Base-by-base conservation (phyloP, 2,797 vertebrate genomes). In the Arremon aurantiirostris region DNA sequence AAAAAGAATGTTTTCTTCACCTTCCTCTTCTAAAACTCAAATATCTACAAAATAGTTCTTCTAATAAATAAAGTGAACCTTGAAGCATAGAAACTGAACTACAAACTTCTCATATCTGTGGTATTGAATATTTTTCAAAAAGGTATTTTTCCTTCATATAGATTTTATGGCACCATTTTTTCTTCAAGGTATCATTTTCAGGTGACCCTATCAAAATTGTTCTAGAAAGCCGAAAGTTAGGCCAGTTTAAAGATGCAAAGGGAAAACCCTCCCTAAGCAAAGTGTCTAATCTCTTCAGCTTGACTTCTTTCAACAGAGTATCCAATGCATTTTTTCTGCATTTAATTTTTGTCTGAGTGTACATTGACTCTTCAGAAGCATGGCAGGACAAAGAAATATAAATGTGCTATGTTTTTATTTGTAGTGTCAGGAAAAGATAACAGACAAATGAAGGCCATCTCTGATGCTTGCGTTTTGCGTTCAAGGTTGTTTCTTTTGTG, bases 381-480 rank as follows among this genome's bases (percentile, higher is more conserved):
- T 44, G 41, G 5, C 8, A 34, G 77, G 57, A 73, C 28, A 81
- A 82, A 85, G 19, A 79, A 89, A 71, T 72, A 26, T 6, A 63
- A 94, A 87, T 81, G 6, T 32, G 14, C 65, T 79, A 20, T n/a
- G 9, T 23, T 88, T 91, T 77, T 82, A 63, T 88, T 86, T 88
- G 57, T 76, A 16, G 46, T 60, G 30, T 61, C 41, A 83, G 39
- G 37, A 65, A 82, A 59, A 12, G 17, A 50, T 59, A 93, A 37
- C 30, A 90, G 69, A 49, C 5, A 21, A 7, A 30, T 6, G 7
- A 90, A 86, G 61, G 49, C 55, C 37, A n/a, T 61, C 59, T 84
- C 50, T 91, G 80, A 73, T 37, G 55, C n/a, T 86, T 19, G 14
- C 28, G 26, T 73, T 89, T 66, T 69, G 20, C 37, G 5, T 88